Conservation (phyloP, 2,888 invertebrate genomes). For the Automeris io region DNA sequence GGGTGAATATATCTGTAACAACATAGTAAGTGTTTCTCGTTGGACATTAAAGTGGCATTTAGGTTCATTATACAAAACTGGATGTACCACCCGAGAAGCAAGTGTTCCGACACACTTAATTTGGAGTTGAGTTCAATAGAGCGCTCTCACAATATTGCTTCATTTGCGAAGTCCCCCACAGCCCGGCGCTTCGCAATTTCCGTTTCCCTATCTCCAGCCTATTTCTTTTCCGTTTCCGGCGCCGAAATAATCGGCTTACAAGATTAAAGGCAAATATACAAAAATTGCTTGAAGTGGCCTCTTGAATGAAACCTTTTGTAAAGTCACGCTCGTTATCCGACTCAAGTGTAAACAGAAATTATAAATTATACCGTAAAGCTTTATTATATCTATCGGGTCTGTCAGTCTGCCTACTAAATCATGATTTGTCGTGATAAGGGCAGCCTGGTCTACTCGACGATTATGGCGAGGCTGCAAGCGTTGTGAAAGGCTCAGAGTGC, state of each 20-base stretch:
- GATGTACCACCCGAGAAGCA: not conserved
- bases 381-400: too few species aligned
- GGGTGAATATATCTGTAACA: too few species aligned
- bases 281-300: constrained; percentile 3
- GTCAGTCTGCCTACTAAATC: too few species aligned
- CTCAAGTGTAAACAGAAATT: not conserved
- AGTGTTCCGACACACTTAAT: constrained; percentile 1
- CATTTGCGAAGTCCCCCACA: constrained; percentile 2
- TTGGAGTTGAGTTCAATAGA: constrained; percentile 1
- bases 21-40: too few species aligned
- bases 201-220: constrained; percentile 3
- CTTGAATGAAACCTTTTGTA: not conserved
- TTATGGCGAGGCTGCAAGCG: too few species aligned
- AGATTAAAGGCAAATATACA: constrained; percentile 4
- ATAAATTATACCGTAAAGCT: not conserved
- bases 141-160: constrained; percentile 3
- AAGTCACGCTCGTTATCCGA: not conserved
- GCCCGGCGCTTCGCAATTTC: constrained; percentile 1
- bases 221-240: constrained; percentile 4
- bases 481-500: too few species aligned
- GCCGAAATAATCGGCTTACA: constrained; percentile 3
- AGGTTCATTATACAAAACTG: not conserved
- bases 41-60: too few species aligned
- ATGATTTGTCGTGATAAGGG: too few species aligned
- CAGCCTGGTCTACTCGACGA: too few species aligned